phyloP scores from a whole-genome alignment of 2,797 vertebrate species.

The Leptatherina wallacei region DNA sequence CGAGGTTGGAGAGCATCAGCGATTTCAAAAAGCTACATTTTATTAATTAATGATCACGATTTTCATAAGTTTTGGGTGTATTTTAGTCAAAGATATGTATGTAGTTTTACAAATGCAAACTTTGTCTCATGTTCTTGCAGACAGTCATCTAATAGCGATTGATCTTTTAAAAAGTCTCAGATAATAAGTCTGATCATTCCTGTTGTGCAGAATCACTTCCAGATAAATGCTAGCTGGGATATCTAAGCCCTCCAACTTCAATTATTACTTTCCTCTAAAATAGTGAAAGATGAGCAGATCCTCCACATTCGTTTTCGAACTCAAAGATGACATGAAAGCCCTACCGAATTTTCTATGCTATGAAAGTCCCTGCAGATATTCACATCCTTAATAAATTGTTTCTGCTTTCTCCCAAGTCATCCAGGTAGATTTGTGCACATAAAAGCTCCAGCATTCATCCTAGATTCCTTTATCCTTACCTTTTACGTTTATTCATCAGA shows the following conservation, averaged over 20 bases:
- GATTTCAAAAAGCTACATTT: background rate
- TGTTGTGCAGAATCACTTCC: conserved; percentile 19
- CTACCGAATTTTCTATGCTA: background rate
- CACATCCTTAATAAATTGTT: conserved; percentile 15
- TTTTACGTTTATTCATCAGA: background rate
- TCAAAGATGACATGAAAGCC: conserved; percentile 18
- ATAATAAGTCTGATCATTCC: conserved; percentile 35
- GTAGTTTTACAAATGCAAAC: background rate
- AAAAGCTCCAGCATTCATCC: background rate
- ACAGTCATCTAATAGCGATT: conserved; percentile 5
- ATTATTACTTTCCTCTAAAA: conserved; percentile 26
- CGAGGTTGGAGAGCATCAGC: background rate
- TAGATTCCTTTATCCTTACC: background rate
- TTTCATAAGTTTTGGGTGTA: background rate
- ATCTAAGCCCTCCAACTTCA: conserved; percentile 21
- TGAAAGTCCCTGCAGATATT: conserved; percentile 18
- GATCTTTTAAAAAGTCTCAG: conserved; percentile 13
- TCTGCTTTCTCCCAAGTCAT: conserved; percentile 17
- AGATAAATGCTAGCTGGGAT: conserved; percentile 25
- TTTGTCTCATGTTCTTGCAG: background rate
- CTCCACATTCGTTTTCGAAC: conserved; percentile 16
- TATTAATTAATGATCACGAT: background rate
- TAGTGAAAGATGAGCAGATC: conserved; percentile 27
- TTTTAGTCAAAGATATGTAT: background rate
- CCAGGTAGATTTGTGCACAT: background rate